Evolutionary conservation across 1,140 invertebrate genomes (phyloP).

Genomic region (Eueides isabella): DNA sequence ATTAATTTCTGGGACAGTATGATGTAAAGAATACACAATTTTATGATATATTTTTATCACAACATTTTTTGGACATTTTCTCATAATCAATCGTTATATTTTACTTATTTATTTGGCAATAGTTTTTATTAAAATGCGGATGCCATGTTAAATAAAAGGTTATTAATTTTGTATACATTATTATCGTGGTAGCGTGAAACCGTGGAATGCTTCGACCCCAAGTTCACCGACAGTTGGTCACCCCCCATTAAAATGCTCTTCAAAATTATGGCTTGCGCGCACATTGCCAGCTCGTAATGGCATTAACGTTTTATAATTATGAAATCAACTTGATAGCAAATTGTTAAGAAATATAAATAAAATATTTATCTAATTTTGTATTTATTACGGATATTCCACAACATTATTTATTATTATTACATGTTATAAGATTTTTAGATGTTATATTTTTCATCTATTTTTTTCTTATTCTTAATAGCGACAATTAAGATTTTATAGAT

Average conservation of each 20-base stretch:
- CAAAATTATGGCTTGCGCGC: conserved; percentile 77
- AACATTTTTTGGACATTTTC: not conserved
- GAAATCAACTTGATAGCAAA: not conserved
- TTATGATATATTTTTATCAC: no score
- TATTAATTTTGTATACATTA: conserved; percentile 73
- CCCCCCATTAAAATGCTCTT: conserved; percentile 77
- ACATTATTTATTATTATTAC: not conserved
- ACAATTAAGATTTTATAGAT: not conserved
- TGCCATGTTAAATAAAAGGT: conserved; percentile 69
- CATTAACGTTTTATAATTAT: conserved; percentile 52
- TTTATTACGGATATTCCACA: not conserved
- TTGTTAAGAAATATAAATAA: not conserved
- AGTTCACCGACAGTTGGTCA: conserved; percentile 79
- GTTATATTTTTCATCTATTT: not conserved
- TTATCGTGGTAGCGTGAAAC: conserved; percentile 73
- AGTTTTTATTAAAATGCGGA: not conserved
- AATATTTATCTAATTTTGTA: not conserved
- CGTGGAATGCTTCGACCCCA: conserved; percentile 66
- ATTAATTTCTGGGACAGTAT: conserved; percentile 50
- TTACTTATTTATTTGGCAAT: not conserved
- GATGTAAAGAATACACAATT: not conserved
- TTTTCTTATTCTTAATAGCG: not conserved
- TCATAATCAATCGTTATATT: not conserved
- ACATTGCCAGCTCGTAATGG: conserved; percentile 62
- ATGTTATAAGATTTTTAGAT: not conserved